These are phyloP conservation scores for Hassar affinis DNA, from an alignment of 2,113 vertebrate genomes.

Conservation along the genomic window DNA sequence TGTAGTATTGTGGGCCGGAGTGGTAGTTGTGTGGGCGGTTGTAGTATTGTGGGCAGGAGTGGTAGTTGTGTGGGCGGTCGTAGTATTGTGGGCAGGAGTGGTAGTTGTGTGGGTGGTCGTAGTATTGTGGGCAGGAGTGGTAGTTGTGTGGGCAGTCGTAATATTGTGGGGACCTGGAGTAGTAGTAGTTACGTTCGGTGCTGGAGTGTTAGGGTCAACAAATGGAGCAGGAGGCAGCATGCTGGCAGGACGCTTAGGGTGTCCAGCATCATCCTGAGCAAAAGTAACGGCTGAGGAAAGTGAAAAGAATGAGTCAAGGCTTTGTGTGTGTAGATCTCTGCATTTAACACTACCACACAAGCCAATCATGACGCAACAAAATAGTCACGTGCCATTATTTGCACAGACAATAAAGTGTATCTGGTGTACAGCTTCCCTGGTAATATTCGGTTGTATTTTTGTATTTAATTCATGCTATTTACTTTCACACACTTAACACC, in stretches of 20 bases:
- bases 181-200: not conserved
- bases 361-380: not conserved
- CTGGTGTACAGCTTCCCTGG: not conserved
- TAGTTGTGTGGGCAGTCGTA: not conserved
- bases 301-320: not conserved
- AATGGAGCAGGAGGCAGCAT: conserved; percentile 35
- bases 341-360: not conserved
- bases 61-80: not conserved
- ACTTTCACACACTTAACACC: too few relatives aligned
- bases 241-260: conserved; percentile 40
- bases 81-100: not conserved
- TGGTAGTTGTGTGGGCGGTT: not conserved
- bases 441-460: not conserved
- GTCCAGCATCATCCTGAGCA: not conserved
- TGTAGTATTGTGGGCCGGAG: not conserved
- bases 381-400: not conserved
- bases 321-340: not conserved
- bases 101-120: not conserved
- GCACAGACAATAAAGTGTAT: not conserved
- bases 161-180: not conserved
- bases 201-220: not conserved
- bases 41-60: not conserved
- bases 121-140: not conserved
- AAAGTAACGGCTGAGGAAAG: conserved; percentile 27
- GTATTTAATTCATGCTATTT: not conserved